Percentiles rank a stretch among this genome's conserved stretches.
Evolutionary conservation across 2,113 vertebrate genomes (phyloP).

Genomic region (Melospiza georgiana): DNA sequence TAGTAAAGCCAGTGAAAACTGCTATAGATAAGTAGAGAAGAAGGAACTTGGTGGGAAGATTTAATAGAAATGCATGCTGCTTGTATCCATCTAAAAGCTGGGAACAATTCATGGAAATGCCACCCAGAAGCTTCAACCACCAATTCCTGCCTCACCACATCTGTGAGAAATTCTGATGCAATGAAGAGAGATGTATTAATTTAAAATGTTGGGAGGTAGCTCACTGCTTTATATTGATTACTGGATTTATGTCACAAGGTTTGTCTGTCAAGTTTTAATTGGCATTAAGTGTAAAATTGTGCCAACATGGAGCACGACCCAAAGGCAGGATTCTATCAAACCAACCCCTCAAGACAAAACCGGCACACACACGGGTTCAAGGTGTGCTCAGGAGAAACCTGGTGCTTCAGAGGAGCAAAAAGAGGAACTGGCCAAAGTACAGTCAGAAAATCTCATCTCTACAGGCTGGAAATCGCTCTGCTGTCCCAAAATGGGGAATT

Average conservation of each 20-base stretch:
- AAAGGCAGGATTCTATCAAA: background rate
- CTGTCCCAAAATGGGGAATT: background rate
- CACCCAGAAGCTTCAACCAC: background rate
- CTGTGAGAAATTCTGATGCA: background rate
- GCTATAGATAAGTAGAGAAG: background rate
- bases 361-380: background rate
- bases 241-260: background rate
- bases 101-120: background rate
- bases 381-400: background rate
- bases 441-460: background rate
- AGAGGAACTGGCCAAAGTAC: background rate
- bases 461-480: background rate
- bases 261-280: background rate
- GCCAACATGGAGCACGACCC: rapidly evolving
- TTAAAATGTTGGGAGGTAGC: background rate
- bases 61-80: background rate
- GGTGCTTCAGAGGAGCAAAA: background rate
- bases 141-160: background rate
- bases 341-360: background rate
- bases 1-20: background rate
- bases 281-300: background rate
- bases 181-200: background rate
- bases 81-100: background rate
- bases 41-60: background rate
- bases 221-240: background rate